A percentile compares a stretch with the other conserved stretches of the same genome.
These are phyloP conservation scores for Clunio marinus DNA, from an alignment of 2,888 invertebrate genomes.

Conservation along the genomic window DNA sequence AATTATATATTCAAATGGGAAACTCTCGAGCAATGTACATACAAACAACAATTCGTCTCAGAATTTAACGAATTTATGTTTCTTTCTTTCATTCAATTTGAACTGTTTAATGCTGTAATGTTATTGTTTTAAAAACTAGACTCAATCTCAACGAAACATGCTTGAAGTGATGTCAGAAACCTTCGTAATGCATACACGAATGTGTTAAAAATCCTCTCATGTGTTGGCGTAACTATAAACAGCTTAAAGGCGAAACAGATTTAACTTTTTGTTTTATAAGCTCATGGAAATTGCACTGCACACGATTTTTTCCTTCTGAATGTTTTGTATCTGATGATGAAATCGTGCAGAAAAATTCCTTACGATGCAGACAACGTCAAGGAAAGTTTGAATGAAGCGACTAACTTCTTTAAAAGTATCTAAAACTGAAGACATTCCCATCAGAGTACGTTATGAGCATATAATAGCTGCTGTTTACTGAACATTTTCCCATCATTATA, in stretches of 20 bases:
- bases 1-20: no score
- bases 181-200: neutral
- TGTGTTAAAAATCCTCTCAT: conserved; percentile 23
- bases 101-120: neutral
- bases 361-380: neutral
- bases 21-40: neutral
- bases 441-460: conserved; percentile 5
- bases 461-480: neutral
- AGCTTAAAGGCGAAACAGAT: neutral
- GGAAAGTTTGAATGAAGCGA: no score
- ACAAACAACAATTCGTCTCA: neutral
- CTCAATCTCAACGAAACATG: neutral
- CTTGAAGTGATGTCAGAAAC: neutral
- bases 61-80: no score
- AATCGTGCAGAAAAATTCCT: no score
- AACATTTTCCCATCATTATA: conserved; percentile 29
- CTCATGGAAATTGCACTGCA: neutral
- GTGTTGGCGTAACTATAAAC: conserved; percentile 30
- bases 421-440: conserved; percentile 5
- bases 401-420: neutral
- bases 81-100: no score
- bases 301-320: neutral
- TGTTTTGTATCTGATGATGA: no score
- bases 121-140: conserved; percentile 18
- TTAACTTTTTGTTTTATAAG: neutral